A percentile compares a stretch with the other conserved stretches of the same genome.
Conservation (phyloP, 2,888 invertebrate species). For the Gibbula magus region DNA sequence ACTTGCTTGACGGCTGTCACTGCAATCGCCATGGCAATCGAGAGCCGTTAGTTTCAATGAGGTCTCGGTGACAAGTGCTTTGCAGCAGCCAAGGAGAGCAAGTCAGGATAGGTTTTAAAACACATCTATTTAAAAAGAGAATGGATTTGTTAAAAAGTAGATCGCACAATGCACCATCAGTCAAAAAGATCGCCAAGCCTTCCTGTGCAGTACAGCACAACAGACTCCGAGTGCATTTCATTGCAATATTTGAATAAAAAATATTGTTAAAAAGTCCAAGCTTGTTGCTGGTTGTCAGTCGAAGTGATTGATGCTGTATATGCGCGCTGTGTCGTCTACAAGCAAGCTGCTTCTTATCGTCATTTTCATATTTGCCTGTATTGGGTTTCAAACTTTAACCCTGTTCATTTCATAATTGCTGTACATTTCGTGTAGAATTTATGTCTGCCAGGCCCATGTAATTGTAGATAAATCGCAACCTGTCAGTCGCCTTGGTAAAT, state of each 20-base stretch:
- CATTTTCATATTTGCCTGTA: too few relatives aligned
- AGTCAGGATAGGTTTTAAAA: conserved; percentile 6
- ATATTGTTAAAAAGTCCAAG: background rate
- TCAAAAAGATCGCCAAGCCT: background rate
- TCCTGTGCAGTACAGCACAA: background rate
- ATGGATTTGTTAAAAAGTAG: background rate
- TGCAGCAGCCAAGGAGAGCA: background rate
- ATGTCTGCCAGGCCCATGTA: background rate
- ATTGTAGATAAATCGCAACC: too few relatives aligned
- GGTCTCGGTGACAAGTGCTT: background rate
- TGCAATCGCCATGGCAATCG: conserved; percentile 3
- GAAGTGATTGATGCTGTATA: too few relatives aligned
- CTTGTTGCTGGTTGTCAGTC: background rate
- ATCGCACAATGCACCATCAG: conserved; percentile 2
- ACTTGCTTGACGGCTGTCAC: background rate
- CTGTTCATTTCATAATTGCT: background rate
- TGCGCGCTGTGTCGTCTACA: too few relatives aligned
- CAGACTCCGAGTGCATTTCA: background rate
- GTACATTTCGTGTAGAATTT: background rate
- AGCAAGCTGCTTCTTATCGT: too few relatives aligned
- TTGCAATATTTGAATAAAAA: background rate
- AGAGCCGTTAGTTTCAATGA: background rate
- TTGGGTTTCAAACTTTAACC: background rate
- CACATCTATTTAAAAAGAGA: background rate
- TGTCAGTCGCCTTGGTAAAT: background rate